Evolutionary conservation across 1,140 invertebrate species (phyloP).

Genomic region (Bombyx mandarina): DNA sequence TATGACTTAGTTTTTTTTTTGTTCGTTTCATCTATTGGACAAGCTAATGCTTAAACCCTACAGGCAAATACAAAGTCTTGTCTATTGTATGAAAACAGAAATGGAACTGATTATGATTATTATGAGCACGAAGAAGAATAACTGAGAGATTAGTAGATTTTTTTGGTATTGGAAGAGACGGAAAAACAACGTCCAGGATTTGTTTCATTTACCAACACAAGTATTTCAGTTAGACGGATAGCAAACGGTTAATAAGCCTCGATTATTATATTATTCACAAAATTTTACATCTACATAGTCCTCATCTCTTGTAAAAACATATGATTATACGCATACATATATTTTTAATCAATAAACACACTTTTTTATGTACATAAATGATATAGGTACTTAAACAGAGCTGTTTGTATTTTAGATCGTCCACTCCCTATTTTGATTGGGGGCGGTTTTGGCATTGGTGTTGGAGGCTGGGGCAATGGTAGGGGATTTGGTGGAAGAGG

Average conservation of each 20-base stretch:
- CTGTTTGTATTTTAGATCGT: conserved; percentile 16
- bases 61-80: no score
- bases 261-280: not conserved
- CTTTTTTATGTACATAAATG: not conserved
- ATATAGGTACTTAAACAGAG: conserved; percentile 1
- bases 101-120: no score
- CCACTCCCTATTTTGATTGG: conserved; percentile 29
- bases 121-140: no score
- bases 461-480: conserved; percentile 25
- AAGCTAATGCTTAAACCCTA: no score
- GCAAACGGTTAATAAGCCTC: not conserved
- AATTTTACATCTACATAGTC: not conserved
- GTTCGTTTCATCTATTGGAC: no score
- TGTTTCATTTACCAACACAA: no score
- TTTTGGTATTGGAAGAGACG: no score
- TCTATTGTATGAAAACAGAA: no score
- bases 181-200: no score
- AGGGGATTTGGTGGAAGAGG: conserved; percentile 26
- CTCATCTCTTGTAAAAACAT: not conserved
- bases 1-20: no score
- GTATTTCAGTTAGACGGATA: not conserved
- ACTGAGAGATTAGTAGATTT: no score
- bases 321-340: not conserved
- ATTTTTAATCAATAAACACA: not conserved
- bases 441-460: conserved; percentile 17